phyloP scores from a whole-genome alignment of 2,888 invertebrate species.

The Dusona sp. region DNA sequence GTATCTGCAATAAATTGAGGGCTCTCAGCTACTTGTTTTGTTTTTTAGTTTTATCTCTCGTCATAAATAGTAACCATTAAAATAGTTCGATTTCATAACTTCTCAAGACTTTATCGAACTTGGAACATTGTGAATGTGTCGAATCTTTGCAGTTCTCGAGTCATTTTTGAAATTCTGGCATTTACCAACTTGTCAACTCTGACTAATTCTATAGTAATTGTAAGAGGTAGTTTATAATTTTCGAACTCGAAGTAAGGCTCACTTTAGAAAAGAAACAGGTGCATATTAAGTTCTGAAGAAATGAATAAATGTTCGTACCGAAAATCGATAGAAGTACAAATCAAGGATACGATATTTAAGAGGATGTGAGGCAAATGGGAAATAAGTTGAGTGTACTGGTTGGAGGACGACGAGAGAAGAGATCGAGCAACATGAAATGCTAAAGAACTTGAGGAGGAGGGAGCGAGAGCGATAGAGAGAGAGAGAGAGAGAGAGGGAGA shows the following conservation, averaged over 20 bases:
- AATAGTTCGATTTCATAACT: background rate
- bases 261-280: background rate
- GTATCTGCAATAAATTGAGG: background rate
- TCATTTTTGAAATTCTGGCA: background rate
- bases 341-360: slow-evolving; percentile 41
- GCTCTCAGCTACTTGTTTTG: background rate
- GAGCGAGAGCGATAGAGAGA: slow-evolving; percentile 54
- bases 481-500: slow-evolving; percentile 62
- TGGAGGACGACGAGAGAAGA: slow-evolving; percentile 54
- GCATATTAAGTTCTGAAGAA: background rate
- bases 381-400: slow-evolving; percentile 45
- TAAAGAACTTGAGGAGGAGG: slow-evolving; percentile 60
- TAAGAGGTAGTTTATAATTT: background rate
- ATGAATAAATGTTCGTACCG: slow-evolving; percentile 12
- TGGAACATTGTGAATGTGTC: background rate
- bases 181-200: background rate
- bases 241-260: background rate
- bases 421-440: slow-evolving; percentile 53
- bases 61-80: background rate
- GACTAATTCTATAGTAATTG: background rate
- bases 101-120: background rate
- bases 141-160: background rate
- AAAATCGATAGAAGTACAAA: slow-evolving; percentile 37
- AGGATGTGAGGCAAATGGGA: slow-evolving; percentile 39
- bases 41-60: too few species aligned